These are phyloP conservation scores for Euplexia lucipara DNA, from an alignment of 2,888 invertebrate genomes.

Conservation along the genomic window DNA sequence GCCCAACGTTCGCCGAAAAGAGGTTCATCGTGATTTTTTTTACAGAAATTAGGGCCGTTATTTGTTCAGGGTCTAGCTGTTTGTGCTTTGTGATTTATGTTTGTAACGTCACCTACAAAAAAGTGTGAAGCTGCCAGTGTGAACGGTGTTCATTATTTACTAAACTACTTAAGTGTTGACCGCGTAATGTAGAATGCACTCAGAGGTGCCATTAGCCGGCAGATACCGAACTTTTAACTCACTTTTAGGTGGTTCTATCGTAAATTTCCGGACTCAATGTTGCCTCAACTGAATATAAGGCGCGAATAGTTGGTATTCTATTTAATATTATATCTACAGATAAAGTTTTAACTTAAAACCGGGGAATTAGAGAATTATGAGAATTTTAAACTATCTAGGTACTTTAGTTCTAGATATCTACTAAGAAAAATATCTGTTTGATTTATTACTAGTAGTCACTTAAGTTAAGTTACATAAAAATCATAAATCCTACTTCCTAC, in stretches of 20 bases:
- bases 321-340: too few species aligned
- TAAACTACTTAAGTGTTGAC: conserved; percentile 46
- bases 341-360: not conserved
- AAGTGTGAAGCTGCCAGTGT: conserved; percentile 38
- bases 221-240: conserved; percentile 37
- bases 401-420: too few species aligned
- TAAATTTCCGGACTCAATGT: conserved; percentile 42
- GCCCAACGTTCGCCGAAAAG: not conserved
- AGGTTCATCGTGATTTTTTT: not conserved
- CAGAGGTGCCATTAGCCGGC: conserved; percentile 40
- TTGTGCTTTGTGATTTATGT: conserved; percentile 33
- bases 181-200: conserved; percentile 52
- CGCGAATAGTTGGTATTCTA: conserved; percentile 15
- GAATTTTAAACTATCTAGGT: too few species aligned
- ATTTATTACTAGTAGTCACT: too few species aligned
- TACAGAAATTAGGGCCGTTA: conserved; percentile 3
- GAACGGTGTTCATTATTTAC: conserved; percentile 51
- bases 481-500: too few species aligned
- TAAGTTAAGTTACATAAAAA: too few species aligned
- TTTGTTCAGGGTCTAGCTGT: conserved; percentile 26
- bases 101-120: conserved; percentile 16
- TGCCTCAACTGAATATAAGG: conserved; percentile 20
- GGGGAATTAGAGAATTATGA: too few species aligned
- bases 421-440: too few species aligned
- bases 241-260: conserved; percentile 21